phyloP scores from a whole-genome alignment of 2,888 invertebrate species.

The Aradus depressus region DNA sequence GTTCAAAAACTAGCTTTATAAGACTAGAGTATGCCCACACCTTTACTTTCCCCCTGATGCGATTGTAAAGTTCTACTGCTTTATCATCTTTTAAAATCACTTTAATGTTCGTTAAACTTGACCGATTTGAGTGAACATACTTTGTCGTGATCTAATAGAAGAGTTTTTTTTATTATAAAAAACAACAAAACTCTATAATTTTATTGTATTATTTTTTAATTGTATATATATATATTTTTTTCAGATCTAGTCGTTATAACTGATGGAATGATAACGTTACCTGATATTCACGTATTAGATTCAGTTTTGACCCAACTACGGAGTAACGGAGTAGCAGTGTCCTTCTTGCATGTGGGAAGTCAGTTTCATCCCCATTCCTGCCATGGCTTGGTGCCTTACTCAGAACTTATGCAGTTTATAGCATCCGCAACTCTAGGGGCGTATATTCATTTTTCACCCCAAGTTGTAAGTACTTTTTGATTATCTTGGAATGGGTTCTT shows the following conservation, averaged over 20 bases:
- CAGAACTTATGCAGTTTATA: constrained; percentile 62
- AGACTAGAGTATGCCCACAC: too few relatives aligned
- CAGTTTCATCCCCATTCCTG: constrained; percentile 53
- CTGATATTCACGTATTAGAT: constrained; percentile 61
- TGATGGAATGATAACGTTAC: constrained; percentile 60
- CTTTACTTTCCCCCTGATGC: too few relatives aligned
- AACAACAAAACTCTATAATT: neutral
- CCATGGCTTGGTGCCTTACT: constrained; percentile 58
- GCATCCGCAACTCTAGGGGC: constrained; percentile 63
- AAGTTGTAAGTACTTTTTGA: constrained; percentile 36
- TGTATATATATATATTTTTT: constrained; percentile 31
- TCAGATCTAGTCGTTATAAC: constrained; percentile 59
- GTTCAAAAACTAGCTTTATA: too few relatives aligned
- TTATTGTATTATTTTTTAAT: neutral
- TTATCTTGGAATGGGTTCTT: neutral
- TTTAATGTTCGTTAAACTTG: too few relatives aligned
- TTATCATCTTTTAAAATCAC: too few relatives aligned
- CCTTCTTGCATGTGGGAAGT: constrained; percentile 60
- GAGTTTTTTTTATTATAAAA: too few relatives aligned
- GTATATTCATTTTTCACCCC: constrained; percentile 48
- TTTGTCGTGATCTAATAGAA: neutral
- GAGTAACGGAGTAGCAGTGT: constrained; percentile 59
- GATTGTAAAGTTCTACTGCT: too few relatives aligned
- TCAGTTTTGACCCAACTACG: constrained; percentile 59
- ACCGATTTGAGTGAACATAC: neutral